Evolutionary conservation across 2,888 invertebrate genomes (phyloP).

Genomic region (Trachelus stipa): DNA sequence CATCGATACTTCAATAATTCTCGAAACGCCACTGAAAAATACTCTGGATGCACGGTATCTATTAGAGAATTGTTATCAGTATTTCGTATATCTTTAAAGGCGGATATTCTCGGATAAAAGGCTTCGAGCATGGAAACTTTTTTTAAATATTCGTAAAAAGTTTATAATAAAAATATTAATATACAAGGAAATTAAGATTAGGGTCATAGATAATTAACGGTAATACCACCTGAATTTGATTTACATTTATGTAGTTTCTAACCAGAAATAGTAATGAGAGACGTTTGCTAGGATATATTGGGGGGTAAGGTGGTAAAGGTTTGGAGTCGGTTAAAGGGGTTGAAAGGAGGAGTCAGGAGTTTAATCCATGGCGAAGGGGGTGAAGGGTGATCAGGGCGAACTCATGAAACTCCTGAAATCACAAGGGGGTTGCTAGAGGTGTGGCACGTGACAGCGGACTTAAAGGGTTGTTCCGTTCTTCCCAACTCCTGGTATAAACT

Average conservation of each 20-base stretch:
- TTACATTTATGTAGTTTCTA: background rate
- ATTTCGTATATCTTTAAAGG: background rate
- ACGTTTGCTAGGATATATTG: background rate
- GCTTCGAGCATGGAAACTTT: background rate
- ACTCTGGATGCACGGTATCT: background rate
- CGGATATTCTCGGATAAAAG: background rate
- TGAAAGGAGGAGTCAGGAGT: background rate
- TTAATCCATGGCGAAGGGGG: background rate
- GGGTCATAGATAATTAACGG: background rate
- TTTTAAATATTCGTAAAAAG: too few relatives aligned
- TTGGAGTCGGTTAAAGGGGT: background rate
- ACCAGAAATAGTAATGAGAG: background rate
- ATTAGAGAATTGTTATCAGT: background rate
- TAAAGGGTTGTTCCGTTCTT: slow-evolving; percentile 21
- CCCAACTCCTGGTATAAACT: slow-evolving; percentile 37
- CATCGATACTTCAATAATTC: background rate
- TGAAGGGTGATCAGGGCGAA: background rate
- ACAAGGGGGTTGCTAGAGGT: slow-evolving; percentile 9
- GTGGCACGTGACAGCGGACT: slow-evolving; percentile 10
- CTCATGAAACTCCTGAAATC: background rate
- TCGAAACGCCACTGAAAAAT: background rate
- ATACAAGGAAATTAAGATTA: too few relatives aligned
- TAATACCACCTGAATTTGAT: background rate
- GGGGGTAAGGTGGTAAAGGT: background rate
- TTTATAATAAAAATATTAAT: too few relatives aligned